Percentiles rank a stretch among this genome's conserved stretches.
These are phyloP conservation scores for Prunella strophiata DNA, from an alignment of 2,797 vertebrate species.

Conservation along the genomic window DNA sequence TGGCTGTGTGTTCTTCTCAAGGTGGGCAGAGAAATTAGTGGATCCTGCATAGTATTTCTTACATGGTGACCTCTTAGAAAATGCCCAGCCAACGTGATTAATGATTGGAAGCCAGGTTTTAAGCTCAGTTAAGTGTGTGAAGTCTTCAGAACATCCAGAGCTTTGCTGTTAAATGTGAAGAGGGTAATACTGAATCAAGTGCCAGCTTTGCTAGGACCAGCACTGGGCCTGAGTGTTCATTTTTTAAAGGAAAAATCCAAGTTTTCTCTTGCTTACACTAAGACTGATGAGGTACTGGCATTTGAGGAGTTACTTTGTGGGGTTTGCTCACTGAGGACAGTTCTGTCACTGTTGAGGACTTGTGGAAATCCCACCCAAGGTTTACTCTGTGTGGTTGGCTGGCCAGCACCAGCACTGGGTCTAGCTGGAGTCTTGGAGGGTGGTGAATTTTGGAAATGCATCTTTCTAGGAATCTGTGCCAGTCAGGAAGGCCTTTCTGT, in stretches of 20 bases:
- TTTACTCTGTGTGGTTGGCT: not conserved
- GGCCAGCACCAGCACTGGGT: rapidly evolving
- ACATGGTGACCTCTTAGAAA: rapidly evolving
- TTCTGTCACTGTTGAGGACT: not conserved
- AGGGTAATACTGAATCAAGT: not conserved
- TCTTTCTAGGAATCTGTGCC: not conserved
- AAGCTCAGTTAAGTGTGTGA: not conserved
- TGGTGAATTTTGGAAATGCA: not conserved
- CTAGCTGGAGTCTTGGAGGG: not conserved
- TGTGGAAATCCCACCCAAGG: not conserved
- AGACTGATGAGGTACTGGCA: not conserved
- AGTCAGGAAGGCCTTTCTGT: not conserved
- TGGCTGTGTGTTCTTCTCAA: not conserved
- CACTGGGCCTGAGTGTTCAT: not conserved
- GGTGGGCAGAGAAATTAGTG: not conserved
- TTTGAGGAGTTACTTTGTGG: not conserved
- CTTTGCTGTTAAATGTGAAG: not conserved
- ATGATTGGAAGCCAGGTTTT: not conserved
- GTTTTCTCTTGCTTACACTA: rapidly evolving
- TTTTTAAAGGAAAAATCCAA: not conserved
- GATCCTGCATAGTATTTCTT: not conserved
- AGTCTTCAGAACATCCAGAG: not conserved
- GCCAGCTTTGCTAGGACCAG: not conserved
- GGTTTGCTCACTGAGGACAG: not conserved
- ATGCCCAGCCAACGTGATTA: not conserved